These are phyloP conservation scores for Chalcosyrphus nemorum DNA, from an alignment of 2,888 invertebrate genomes.

Conservation along the genomic window DNA sequence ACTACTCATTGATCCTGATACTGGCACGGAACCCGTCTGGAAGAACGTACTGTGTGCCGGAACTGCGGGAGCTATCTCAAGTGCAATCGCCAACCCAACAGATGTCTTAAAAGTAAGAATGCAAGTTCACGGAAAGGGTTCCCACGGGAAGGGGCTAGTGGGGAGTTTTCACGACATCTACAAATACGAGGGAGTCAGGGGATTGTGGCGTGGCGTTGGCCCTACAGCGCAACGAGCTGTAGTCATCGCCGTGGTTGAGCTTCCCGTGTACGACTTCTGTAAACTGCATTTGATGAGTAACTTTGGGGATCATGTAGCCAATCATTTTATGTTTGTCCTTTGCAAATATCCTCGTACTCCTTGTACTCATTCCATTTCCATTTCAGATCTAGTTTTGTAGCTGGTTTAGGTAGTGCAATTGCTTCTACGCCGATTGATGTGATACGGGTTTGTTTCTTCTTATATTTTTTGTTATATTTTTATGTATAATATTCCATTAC, in stretches of 20 bases:
- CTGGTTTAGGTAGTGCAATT: constrained; percentile 95
- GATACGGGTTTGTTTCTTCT: constrained; percentile 86
- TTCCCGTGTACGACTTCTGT: constrained; percentile 95
- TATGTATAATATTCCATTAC: constrained; percentile 81
- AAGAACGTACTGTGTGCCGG: constrained; percentile 91
- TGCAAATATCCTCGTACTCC: too few species aligned
- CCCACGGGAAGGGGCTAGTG: constrained; percentile 85
- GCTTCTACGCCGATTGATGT: constrained; percentile 98
- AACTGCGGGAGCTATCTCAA: constrained; percentile 89
- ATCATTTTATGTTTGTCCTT: constrained; percentile 96
- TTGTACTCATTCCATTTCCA: neutral
- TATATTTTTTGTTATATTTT: constrained; percentile 24
- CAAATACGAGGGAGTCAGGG: constrained; percentile 90
- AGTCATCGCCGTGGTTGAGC: constrained; percentile 95
- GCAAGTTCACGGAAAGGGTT: constrained; percentile 88
- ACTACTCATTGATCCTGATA: constrained; percentile 79
- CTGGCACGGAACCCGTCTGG: constrained; percentile 84
- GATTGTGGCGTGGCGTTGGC: constrained; percentile 95
- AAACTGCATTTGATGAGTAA: constrained; percentile 88
- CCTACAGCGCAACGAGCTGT: constrained; percentile 97
- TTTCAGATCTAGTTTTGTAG: constrained; percentile 92
- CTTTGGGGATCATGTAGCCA: constrained; percentile 90
- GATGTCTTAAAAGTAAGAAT: constrained; percentile 98
- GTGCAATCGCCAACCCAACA: constrained; percentile 97
- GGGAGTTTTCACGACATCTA: constrained; percentile 93